Evolutionary conservation across 2,797 vertebrate genomes (phyloP).

Genomic region (Platalea minor): DNA sequence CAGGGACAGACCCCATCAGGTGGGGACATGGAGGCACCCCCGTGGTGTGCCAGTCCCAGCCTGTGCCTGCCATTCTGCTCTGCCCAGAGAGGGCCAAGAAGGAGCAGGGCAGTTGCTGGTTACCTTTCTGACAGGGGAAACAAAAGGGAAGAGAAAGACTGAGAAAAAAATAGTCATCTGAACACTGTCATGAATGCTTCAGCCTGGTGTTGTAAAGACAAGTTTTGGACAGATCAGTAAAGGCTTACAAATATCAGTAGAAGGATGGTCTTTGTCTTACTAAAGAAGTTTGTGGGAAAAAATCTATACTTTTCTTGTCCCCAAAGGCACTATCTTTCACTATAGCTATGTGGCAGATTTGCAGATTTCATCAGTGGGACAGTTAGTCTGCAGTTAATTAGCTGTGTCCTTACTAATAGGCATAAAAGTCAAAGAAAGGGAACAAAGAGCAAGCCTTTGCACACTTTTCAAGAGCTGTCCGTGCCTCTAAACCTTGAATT

Average conservation of each 20-base stretch:
- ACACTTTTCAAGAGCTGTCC: not conserved
- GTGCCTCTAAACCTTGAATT: not conserved
- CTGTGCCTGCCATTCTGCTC: not conserved
- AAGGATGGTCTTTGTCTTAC: not conserved
- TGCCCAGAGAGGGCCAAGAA: not conserved
- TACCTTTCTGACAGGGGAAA: not conserved
- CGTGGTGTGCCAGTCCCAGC: not conserved
- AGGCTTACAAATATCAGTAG: not conserved
- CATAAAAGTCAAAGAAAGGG: slow-evolving; percentile 9
- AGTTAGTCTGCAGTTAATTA: slow-evolving; percentile 21
- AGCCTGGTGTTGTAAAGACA: not conserved
- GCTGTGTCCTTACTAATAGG: not conserved
- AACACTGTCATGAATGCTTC: not conserved
- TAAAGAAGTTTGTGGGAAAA: not conserved
- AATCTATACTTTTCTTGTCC: not conserved
- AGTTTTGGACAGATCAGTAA: not conserved
- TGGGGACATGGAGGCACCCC: not conserved
- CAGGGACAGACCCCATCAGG: not conserved
- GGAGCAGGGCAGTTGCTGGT: not conserved
- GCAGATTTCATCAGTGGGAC: not conserved
- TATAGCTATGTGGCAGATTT: not conserved
- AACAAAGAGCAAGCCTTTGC: not conserved
- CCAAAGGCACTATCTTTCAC: not conserved
- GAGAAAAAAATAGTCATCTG: not conserved
- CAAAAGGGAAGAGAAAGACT: not conserved